Evolutionary conservation across 2,113 vertebrate genomes (phyloP), one percentile per base, ranked within the genome.

Genomic region (Pachycephala philippinensis): DNA sequence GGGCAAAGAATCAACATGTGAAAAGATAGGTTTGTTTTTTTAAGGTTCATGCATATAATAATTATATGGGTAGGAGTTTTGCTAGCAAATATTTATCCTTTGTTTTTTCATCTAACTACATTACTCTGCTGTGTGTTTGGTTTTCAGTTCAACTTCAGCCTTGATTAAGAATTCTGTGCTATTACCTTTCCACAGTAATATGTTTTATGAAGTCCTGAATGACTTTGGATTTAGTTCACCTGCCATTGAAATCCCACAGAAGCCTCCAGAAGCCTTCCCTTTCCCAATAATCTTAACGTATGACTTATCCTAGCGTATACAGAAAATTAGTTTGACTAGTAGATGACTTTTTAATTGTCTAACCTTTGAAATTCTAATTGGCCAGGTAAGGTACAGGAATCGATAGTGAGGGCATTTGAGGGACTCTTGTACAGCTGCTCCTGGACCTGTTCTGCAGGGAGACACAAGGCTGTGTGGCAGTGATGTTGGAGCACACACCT

Each of bases 381-480:
- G 2, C 9, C 21, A 16, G 20, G 35, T 75, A 74, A 50, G 17
- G 7, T 57, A 47, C 24, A 68, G 54, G 57, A 74, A 70, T 7
- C 0, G 1, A 52, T 26, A n/a, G 31, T 35, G 11, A 53, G 12
- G 15, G 12, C 9, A 31, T 87, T 71, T 64, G 19, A 66, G 14
- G 19, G 9, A 57, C 31, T 50, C 54, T 78, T 78, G 20, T 24
- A 28, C n/a, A 72, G 16, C 35, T 80, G 30, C 13, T 86, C 13
- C 56, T 84, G 23, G 42, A 54, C 19, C 13, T 61, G 31, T 26
- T 26, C 53, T 74, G 47, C 39, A 66, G 13, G 39, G 15, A 85
- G 87, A 49, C 8, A 11, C 0, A 0, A 59, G 44, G 13, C 27
- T 69, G 7, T 30, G 23, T 39, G 15, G 21, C 26, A 56, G 30